Conservation (phyloP, 2,113 vertebrate genomes). For the Salvelinus namaycush region DNA sequence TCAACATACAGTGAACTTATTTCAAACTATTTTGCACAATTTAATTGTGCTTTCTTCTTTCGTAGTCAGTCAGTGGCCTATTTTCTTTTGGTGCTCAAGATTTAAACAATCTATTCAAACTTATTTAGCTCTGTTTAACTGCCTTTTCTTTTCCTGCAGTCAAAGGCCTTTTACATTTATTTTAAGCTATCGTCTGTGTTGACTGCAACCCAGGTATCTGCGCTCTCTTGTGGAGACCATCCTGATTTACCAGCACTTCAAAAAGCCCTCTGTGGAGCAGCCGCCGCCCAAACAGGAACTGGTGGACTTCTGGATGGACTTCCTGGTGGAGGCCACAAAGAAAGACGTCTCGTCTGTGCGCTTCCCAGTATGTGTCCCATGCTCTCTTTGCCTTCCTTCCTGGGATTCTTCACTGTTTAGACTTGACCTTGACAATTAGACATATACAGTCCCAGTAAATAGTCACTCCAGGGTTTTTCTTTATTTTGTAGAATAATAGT, state of each 20-base stretch:
- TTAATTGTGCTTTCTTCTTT: neutral
- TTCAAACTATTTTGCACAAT: neutral
- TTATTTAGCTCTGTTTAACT: neutral
- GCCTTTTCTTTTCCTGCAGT: neutral
- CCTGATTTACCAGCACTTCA: slow-evolving; percentile 94
- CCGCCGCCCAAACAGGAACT: slow-evolving; percentile 85
- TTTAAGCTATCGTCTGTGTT: neutral
- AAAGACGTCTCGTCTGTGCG: slow-evolving; percentile 91
- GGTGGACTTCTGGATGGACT: slow-evolving; percentile 99
- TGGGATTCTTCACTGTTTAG: neutral
- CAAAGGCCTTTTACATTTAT: too few species aligned
- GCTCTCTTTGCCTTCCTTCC: neutral
- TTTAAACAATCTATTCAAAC: neutral
- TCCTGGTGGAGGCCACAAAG: slow-evolving; percentile 94
- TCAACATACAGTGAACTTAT: neutral
- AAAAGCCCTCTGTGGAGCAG: slow-evolving; percentile 83
- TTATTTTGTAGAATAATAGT: too few species aligned
- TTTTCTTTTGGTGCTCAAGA: neutral
- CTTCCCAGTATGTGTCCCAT: slow-evolving; percentile 85
- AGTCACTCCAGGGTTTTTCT: too few species aligned
- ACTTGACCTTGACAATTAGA: neutral
- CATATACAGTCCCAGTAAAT: neutral
- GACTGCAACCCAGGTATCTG: slow-evolving; percentile 82
- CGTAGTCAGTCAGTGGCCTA: too few species aligned
- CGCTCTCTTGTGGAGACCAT: slow-evolving; percentile 94